A percentile compares a stretch with the other conserved stretches of the same genome.
These are phyloP conservation scores for Halcyon senegalensis DNA, from an alignment of 2,113 vertebrate species.

Conservation along the genomic window DNA sequence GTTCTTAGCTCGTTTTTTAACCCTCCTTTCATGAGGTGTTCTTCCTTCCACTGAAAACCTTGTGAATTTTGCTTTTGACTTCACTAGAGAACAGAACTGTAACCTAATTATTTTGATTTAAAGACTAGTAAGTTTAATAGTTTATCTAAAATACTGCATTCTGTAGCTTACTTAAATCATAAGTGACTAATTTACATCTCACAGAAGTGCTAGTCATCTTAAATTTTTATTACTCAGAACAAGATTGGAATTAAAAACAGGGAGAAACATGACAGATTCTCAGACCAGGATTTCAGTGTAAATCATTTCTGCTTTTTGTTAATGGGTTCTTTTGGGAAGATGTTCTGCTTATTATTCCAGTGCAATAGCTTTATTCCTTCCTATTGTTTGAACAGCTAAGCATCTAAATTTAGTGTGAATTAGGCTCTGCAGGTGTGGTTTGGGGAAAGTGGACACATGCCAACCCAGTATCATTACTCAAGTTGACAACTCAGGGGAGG, in stretches of 20 bases:
- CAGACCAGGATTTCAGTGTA: neutral
- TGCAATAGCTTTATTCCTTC: neutral
- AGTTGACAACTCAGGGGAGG: neutral
- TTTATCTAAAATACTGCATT: neutral
- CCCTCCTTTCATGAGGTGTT: neutral
- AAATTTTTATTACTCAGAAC: constrained; percentile 21
- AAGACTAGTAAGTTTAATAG: neutral
- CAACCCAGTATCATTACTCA: neutral
- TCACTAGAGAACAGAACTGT: neutral
- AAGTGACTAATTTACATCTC: constrained; percentile 37
- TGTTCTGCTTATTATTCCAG: neutral
- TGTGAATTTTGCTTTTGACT: neutral
- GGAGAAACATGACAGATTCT: neutral
- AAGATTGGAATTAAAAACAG: neutral
- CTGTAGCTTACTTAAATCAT: constrained; percentile 13
- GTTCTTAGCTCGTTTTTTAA: neutral
- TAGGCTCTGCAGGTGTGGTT: neutral
- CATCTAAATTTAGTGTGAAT: neutral
- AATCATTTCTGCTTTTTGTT: neutral
- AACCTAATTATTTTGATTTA: neutral
- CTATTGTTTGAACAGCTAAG: neutral
- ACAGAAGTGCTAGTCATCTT: neutral
- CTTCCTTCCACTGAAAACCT: neutral
- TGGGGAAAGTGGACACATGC: neutral
- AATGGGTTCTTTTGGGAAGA: neutral